Base-by-base conservation (phyloP, 1,140 invertebrate genomes). In the Papilio machaon region DNA sequence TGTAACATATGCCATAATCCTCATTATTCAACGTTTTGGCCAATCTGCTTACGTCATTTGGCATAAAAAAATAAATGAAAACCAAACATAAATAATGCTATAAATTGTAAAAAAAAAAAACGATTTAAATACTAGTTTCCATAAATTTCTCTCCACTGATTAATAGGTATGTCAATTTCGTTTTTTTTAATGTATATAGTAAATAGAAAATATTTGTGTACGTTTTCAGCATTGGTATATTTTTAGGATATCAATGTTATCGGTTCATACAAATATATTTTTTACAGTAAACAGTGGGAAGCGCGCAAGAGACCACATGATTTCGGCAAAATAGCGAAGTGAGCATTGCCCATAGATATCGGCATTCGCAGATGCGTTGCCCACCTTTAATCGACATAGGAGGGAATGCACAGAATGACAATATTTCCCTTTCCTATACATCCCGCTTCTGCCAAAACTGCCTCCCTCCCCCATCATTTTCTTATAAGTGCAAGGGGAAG, bases 1-100 rank as follows among this genome's bases (percentile, higher is more conserved):
- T 89, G 86, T 79, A 86, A 85, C 82, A 80, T 83, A 85, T 80
- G 75, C 77, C 82, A 81, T 87, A 85, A 88, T 84, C 80, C 85
- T 81, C 81, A 83, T 82, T 82, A 83, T 81, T 75, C 64, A 43
- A 43, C 80, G 60, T 82, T 58, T 82, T 67, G 11, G 23, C 58
- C 49, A 9, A 73, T 70, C 43, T 76, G 47, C 23, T 75, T 13
- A 74, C 54, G 46, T 74, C 58, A 75, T 73, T 35, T 23, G 30
- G 43, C 43, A 73, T 64, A 30, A 64, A 67, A 67, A 67, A 35
- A 30, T 67, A 30, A 23, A 35, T 4, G 13, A 15, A 64, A 58
- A n/a, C 1, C n/a, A 17, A 7, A 23, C 5, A 60, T 60, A 23
- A 60, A 60, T 60, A 9, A 19, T 9, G 19, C 6, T 15, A 60